Percentiles rank a stretch among this genome's conserved stretches.
These are phyloP conservation scores for Catamblyrhynchus diadema DNA, from an alignment of 2,797 vertebrate species.

Conservation along the genomic window DNA sequence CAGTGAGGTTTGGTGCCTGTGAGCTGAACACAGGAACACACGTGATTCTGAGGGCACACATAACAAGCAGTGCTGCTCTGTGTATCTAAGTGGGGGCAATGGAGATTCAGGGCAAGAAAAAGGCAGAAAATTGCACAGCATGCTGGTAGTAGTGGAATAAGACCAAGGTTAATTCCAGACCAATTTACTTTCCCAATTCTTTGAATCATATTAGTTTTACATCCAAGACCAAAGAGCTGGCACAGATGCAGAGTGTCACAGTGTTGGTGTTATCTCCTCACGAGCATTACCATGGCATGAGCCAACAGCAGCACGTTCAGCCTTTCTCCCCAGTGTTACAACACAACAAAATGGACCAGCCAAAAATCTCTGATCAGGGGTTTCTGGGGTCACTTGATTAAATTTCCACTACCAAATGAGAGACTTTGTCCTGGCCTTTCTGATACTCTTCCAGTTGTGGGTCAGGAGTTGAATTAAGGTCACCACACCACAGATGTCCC, in stretches of 20 bases:
- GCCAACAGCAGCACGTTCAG: neutral
- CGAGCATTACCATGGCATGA: fast-evolving
- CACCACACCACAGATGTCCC: neutral
- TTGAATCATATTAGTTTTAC: neutral
- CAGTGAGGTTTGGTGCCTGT: neutral
- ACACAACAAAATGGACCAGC: neutral
- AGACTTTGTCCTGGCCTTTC: neutral
- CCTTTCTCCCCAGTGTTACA: neutral
- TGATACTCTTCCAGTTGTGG: neutral
- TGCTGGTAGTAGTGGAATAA: neutral
- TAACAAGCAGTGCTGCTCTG: neutral
- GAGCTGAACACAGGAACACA: neutral
- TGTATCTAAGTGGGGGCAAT: neutral
- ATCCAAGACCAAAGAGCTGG: neutral
- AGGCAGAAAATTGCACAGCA: neutral
- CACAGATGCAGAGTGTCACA: neutral
- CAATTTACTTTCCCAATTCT: neutral
- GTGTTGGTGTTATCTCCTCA: neutral
- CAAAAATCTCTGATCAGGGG: neutral
- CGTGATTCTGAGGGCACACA: neutral
- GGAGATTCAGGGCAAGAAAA: neutral
- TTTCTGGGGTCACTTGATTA: neutral
- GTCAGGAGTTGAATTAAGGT: neutral
- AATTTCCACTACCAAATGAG: neutral
- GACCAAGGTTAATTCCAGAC: neutral